Evolutionary conservation across 2,888 invertebrate genomes (phyloP), one percentile per base, ranked within the genome.

Genomic region (Philhelius pedissequus): DNA sequence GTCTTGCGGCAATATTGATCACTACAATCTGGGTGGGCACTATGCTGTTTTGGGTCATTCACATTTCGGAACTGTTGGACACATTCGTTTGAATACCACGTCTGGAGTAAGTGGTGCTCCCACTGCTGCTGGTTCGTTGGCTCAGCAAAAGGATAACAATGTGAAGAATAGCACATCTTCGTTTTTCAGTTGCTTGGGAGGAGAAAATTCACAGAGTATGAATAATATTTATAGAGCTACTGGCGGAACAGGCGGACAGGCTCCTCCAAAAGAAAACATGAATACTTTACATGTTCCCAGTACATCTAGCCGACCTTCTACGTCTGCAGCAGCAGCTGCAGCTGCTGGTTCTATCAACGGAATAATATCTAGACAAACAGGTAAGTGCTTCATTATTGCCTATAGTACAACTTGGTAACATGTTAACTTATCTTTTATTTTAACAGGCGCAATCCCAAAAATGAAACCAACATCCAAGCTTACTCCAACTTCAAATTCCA

Each of bases 1-100:
- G 0, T 94, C 94, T n/a, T 94, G 94, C 88, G 94, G 94, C 73
- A 94, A 94, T 89, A 93, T 93, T 74, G 92, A 92, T 87, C 92
- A 92, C 84, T 92, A 92, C 54, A 92, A 92, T 87, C 87, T 92
- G 9, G 92, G 92, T 4, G 91, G 92, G 0, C 92, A 92, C 64
- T 92, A 92, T 73, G 92, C 92, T 0, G 91, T 92, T 7, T 86
- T 92, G 52, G 92, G 92, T 0, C 92, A 91, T 82, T 92, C 92
- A 1, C 92, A 92, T 84, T 91, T 90, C n/a, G 91, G 92, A 22
- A 91, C 92, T 0, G 91, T 92, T 3, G 91, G 92, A 0, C 92
- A 92, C 78, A 91, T 92, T 81, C 89, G 92, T 0, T 77, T 92
- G 27, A 92, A 92, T 88, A 88, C 91, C 0, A 60, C 86, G 0